Conservation (phyloP, 2,888 invertebrate species). For the Archips crataeganus region DNA sequence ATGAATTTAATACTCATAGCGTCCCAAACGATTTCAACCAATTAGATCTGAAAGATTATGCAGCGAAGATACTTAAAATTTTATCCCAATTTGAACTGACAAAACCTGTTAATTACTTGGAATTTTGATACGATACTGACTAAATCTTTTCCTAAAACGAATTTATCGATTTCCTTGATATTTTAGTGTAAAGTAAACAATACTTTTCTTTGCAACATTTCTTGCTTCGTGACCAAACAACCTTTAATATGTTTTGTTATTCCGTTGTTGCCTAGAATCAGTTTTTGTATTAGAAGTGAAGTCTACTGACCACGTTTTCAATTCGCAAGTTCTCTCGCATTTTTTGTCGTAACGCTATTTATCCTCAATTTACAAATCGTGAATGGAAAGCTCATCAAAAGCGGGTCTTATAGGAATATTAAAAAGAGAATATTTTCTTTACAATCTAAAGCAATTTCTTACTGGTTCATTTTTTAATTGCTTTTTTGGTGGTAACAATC, state of each 20-base stretch:
- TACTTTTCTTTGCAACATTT: slow-evolving; percentile 7
- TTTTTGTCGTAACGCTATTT: slow-evolving; percentile 57
- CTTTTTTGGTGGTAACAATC: slow-evolving; percentile 82
- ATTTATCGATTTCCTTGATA: slow-evolving; percentile 12
- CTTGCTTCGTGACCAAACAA: slow-evolving; percentile 28
- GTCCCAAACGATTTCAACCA: slow-evolving; percentile 55
- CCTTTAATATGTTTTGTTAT: slow-evolving; percentile 26
- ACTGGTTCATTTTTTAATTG: slow-evolving; percentile 78
- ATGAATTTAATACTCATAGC: slow-evolving; percentile 48
- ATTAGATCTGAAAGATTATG: slow-evolving; percentile 56
- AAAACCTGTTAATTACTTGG: slow-evolving; percentile 24
- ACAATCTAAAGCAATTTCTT: slow-evolving; percentile 71
- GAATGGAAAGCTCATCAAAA: slow-evolving; percentile 62
- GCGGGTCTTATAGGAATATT: slow-evolving; percentile 58
- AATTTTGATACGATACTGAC: slow-evolving; percentile 13
- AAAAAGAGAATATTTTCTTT: slow-evolving; percentile 60
- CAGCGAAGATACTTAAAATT: slow-evolving; percentile 32
- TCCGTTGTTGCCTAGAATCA: slow-evolving; percentile 23
- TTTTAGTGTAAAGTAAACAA: slow-evolving; percentile 1
- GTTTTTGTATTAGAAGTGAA: slow-evolving; percentile 50
- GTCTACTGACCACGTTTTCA: slow-evolving; percentile 61
- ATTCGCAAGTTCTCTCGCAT: slow-evolving; percentile 65
- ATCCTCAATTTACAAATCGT: slow-evolving; percentile 66
- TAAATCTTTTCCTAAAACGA: slow-evolving; percentile 7
- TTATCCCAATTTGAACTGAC: slow-evolving; percentile 18